Evolutionary conservation across 2,113 vertebrate species (phyloP), one percentile per base, ranked within the genome.

Genomic region (Phaetusa simplex): DNA sequence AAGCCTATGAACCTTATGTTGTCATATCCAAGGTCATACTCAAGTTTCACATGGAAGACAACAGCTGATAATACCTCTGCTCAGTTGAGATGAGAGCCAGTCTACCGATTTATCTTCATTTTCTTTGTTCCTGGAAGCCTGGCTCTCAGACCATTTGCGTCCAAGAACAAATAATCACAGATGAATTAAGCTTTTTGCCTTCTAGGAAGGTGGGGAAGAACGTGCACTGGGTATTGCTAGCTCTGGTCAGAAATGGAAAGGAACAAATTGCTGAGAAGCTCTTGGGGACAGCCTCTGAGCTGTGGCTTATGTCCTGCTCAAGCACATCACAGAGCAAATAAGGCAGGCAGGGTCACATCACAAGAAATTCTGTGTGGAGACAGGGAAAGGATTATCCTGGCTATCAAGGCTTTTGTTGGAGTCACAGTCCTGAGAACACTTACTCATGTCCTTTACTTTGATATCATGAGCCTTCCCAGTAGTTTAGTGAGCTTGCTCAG

Each of bases 111-210:
- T 49, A 12, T 58, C 47, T n/a, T 29, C 3, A 11, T 23, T 18
- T 49, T 19, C 12, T 76, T 83, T 43, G 5, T 9, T 58, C 30
- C 77, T 80, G 42, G 11, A 62, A 53, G 9, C 40, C 30, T 58
- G 40, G 0, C 32, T 67, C 19, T 64, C 43, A n/a, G 61, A 5
- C 13, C 20, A 2, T 23, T 32, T 22, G 0, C 7, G 2, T 49
- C 72, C 56, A 43, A 58, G 30, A 12, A 14, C 8, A 88, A 62
- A 40, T 40, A n/a, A 40, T 21, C 38, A 19, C 13, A 11, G 5
- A 8, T n/a, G 2, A 43, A 38, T 36, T 43, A 29, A 30, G 3
- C 13, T 14, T 59, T 43, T 30, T 73, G 29, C 49, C 24, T 73
- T 40, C 32, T 50, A 27, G 27, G 53, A 40, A 8, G 53, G 32